These are phyloP conservation scores for Acropora yongei DNA, from an alignment of 64 coral and sea anemone genomes.

Conservation along the genomic window DNA sequence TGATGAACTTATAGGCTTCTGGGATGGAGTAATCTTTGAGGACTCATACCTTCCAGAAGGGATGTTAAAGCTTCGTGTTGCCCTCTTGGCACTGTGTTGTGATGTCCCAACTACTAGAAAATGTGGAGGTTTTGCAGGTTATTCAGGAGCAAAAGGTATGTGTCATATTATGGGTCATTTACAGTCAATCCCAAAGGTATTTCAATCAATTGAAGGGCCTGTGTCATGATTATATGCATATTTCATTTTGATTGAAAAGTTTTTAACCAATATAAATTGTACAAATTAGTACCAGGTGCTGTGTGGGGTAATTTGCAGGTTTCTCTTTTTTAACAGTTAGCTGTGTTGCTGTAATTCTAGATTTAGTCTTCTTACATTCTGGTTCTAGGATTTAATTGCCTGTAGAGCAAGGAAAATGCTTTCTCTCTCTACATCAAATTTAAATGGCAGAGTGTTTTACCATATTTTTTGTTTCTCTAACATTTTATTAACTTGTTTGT, in stretches of 20 bases:
- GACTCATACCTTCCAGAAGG: neutral
- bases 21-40: constrained; percentile 43
- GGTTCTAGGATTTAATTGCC: too few species aligned
- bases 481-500: neutral
- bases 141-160: constrained; percentile 54
- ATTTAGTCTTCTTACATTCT: too few species aligned
- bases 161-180: neutral
- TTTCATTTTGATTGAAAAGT: too few species aligned
- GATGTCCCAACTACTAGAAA: constrained; percentile 46
- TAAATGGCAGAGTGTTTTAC: too few species aligned
- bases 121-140: constrained; percentile 56
- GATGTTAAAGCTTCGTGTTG: constrained; percentile 31
- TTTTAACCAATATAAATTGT: too few species aligned
- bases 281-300: too few species aligned
- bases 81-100: neutral
- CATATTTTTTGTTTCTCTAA: neutral
- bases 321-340: too few species aligned
- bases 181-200: neutral
- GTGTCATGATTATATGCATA: too few species aligned
- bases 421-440: too few species aligned
- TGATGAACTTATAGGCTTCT: constrained; percentile 11
- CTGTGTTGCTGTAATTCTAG: too few species aligned
- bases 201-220: neutral
- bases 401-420: too few species aligned
- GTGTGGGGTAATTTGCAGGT: too few species aligned